Evolutionary conservation across 2,888 invertebrate genomes (phyloP).

Genomic region (Meiosimyza platycephala): DNA sequence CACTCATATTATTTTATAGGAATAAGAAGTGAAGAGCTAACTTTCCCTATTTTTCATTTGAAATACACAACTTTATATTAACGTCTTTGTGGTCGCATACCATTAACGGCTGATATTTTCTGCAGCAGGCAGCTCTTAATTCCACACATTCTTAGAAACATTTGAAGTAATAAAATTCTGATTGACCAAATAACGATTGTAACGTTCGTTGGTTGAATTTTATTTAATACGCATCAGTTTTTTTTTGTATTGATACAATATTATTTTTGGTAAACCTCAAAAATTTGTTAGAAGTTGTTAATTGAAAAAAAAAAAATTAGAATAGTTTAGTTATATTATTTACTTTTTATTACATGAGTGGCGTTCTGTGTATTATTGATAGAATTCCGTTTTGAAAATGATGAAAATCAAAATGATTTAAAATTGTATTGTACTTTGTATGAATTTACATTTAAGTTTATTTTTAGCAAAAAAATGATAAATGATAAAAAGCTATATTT

Average conservation of each 20-base stretch:
- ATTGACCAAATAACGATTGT: no score
- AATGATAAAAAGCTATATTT: conserved; percentile 44
- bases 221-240: no score
- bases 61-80: conserved; percentile 34
- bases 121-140: no score
- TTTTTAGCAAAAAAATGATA: conserved; percentile 28
- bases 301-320: conserved; percentile 23
- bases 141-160: no score
- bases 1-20: conserved; percentile 43
- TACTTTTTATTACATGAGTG: conserved; percentile 15
- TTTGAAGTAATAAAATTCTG: no score
- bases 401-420: conserved; percentile 42
- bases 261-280: background rate
- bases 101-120: no score
- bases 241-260: background rate
- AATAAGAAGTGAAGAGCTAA: conserved; percentile 50
- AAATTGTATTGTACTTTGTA: conserved; percentile 41
- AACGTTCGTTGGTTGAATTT: no score
- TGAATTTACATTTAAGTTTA: conserved; percentile 41
- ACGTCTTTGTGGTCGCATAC: no score
- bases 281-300: conserved; percentile 20
- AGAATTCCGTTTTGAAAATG: conserved; percentile 35
- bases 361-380: conserved; percentile 24
- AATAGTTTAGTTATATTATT: background rate
- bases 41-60: conserved; percentile 32